Percentiles rank a stretch among this genome's conserved stretches.
Conservation (phyloP, 2,888 invertebrate genomes). For the Philhelius pedissequus region DNA sequence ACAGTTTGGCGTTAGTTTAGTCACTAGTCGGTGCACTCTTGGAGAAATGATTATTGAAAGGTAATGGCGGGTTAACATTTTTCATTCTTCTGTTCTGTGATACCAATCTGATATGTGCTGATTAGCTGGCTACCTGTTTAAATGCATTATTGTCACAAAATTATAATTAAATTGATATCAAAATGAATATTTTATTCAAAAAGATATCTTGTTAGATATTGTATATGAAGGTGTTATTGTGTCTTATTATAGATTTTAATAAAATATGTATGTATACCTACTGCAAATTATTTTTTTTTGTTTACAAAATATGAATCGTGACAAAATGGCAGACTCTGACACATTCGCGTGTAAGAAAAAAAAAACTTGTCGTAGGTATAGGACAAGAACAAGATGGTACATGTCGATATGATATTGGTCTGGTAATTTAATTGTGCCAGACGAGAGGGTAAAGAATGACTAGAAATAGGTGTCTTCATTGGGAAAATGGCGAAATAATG, state of each 20-base stretch:
- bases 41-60: slow-evolving; percentile 37
- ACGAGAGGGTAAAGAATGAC: background rate
- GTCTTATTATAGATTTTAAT: background rate
- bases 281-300: slow-evolving; percentile 27
- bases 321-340: slow-evolving; percentile 55
- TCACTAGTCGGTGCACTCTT: slow-evolving; percentile 33
- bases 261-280: background rate
- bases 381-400: slow-evolving; percentile 8
- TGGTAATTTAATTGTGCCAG: background rate
- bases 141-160: background rate
- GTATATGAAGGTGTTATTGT: no score
- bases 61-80: slow-evolving; percentile 43
- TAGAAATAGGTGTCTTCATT: background rate
- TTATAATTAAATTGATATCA: background rate
- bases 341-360: slow-evolving; percentile 21
- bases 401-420: background rate
- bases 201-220: no score
- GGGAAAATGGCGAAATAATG: background rate
- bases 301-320: slow-evolving; percentile 42
- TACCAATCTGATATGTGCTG: background rate
- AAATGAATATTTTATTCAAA: background rate
- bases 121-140: background rate
- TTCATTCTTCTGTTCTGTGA: background rate
- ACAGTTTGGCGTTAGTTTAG: background rate
- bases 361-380: background rate